These are phyloP conservation scores for Nilaparvata lugens DNA, from an alignment of 1,140 invertebrate genomes.

Conservation along the genomic window DNA sequence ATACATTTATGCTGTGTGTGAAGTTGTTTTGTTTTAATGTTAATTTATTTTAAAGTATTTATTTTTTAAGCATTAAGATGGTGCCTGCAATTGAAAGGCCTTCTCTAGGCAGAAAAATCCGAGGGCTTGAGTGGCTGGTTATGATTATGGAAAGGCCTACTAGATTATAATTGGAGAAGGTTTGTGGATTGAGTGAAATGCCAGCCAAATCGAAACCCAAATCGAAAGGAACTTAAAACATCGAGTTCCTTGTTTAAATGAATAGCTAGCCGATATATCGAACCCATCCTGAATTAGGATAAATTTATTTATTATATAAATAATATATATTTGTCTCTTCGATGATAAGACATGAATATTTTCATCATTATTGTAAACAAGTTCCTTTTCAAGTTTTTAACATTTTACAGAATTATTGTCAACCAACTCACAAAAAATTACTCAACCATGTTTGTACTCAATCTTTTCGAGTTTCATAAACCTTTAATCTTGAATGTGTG, in stretches of 20 bases:
- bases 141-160: background rate
- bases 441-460: background rate
- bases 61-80: background rate
- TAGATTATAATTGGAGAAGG: background rate
- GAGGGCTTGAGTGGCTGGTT: background rate
- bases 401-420: background rate
- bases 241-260: background rate
- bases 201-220: background rate
- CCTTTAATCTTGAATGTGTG: too few relatives aligned
- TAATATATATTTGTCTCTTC: too few relatives aligned
- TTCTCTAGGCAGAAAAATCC: conserved; percentile 4
- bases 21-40: background rate
- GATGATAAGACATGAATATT: background rate
- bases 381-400: conserved; percentile 10
- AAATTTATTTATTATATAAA: background rate
- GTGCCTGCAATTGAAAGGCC: background rate
- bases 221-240: background rate
- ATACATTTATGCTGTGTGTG: background rate
- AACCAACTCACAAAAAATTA: background rate
- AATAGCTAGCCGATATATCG: conserved; percentile 5
- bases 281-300: conserved; percentile 12
- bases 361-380: conserved; percentile 17
- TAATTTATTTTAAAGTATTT: conserved; percentile 2
- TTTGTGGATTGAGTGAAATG: background rate
- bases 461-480: background rate